phyloP scores from a whole-genome alignment of 2,113 vertebrate species.

The Phaethornis superciliosus region DNA sequence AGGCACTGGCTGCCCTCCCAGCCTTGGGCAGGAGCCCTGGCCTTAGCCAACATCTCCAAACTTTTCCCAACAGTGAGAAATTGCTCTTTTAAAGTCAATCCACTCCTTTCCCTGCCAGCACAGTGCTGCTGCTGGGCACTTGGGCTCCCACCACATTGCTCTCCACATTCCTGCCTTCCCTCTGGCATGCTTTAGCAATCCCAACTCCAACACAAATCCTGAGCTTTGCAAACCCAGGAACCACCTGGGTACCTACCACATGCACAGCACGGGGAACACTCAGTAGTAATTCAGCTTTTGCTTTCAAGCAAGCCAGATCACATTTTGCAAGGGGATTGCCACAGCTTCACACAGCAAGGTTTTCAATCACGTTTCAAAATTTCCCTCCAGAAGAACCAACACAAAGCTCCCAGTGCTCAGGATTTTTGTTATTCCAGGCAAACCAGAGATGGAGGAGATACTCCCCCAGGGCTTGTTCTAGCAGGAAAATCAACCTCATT shows the following conservation, averaged over 20 bases:
- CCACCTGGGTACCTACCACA: rapidly evolving
- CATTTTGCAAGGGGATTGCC: neutral
- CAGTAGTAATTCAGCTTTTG: neutral
- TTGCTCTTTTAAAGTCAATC: neutral
- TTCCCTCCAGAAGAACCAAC: neutral
- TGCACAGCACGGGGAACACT: rapidly evolving
- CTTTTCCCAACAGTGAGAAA: neutral
- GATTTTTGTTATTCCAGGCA: neutral
- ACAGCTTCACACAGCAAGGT: neutral
- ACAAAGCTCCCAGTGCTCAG: neutral
- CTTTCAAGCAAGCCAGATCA: neutral
- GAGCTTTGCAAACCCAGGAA: neutral
- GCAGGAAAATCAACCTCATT: neutral
- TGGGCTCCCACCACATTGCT: neutral
- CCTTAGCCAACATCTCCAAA: neutral
- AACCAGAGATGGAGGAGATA: neutral
- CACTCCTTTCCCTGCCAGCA: neutral
- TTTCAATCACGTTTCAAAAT: neutral
- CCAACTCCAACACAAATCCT: neutral
- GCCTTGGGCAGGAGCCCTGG: neutral
- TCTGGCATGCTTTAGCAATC: neutral
- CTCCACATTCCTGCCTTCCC: neutral
- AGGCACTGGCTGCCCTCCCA: neutral
- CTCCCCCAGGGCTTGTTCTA: neutral
- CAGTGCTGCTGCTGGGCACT: neutral